A percentile compares a stretch with the other conserved stretches of the same genome.
Conservation (phyloP, 2,113 vertebrate genomes). For the Elaphurus davidianus region DNA sequence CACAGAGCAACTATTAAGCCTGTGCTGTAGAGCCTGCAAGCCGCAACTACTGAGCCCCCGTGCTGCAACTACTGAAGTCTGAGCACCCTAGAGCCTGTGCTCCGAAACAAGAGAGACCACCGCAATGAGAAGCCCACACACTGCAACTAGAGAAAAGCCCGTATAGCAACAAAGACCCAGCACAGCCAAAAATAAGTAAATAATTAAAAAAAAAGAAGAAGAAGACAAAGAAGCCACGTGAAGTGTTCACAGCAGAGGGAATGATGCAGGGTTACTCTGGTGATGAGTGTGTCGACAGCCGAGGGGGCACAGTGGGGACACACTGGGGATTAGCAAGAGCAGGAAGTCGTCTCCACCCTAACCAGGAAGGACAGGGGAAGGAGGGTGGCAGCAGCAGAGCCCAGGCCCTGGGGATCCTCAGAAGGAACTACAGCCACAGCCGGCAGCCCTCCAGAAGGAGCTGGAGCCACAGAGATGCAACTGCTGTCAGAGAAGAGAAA, state of each 20-base stretch:
- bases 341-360: neutral
- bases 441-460: neutral
- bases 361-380: neutral
- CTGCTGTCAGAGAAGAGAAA: neutral
- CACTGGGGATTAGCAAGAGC: accelerated
- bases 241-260: neutral
- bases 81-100: neutral
- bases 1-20: neutral
- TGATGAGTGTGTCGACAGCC: neutral
- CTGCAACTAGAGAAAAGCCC: neutral
- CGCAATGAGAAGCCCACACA: neutral
- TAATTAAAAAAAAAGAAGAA: neutral
- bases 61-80: neutral
- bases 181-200: neutral
- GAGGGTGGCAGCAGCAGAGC: neutral
- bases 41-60: neutral
- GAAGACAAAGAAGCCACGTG: neutral
- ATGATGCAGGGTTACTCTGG: neutral
- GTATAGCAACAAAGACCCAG: neutral
- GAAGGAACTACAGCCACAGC: neutral
- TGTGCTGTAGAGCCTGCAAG: neutral
- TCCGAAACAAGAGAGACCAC: neutral
- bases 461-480: neutral
- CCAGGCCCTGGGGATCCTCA: neutral
- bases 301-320: too few relatives aligned